These are phyloP conservation scores for Fregata magnificens DNA, from an alignment of 2,113 vertebrate genomes.

Conservation along the genomic window DNA sequence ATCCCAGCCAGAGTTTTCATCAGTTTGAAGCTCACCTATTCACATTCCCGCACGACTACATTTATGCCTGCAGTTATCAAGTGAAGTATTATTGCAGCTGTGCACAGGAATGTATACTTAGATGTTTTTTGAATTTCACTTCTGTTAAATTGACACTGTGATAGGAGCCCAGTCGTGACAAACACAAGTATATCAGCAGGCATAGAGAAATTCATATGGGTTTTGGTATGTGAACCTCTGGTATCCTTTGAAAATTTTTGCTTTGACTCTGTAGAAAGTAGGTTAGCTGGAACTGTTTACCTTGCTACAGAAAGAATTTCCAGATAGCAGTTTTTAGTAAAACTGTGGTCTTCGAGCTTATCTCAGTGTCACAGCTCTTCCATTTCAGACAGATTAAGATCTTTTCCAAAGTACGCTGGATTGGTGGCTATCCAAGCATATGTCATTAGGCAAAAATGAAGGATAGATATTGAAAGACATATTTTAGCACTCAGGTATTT, in stretches of 20 bases:
- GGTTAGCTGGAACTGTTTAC: conserved; percentile 44
- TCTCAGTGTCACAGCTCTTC: conserved; percentile 44
- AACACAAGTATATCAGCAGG: neutral
- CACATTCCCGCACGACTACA: neutral
- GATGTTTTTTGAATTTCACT: neutral
- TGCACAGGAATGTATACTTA: neutral
- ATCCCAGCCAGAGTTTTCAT: neutral
- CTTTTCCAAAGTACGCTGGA: neutral
- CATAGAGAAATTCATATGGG: neutral
- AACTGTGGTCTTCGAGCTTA: conserved; percentile 27
- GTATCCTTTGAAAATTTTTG: conserved; percentile 29
- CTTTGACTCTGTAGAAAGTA: conserved; percentile 9
- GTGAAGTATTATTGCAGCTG: neutral
- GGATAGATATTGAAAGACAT: neutral
- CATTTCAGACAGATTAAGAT: conserved; percentile 41
- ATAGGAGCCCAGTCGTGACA: neutral
- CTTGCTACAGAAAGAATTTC: conserved; percentile 16
- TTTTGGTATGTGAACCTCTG: neutral
- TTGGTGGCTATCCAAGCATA: conserved; percentile 37
- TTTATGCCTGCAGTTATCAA: neutral
- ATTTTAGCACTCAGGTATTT: neutral
- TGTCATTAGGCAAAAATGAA: conserved; percentile 49
- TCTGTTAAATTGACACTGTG: neutral
- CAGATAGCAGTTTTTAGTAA: conserved; percentile 25
- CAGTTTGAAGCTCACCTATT: neutral